Evolutionary conservation across 2,888 invertebrate species (phyloP).

Genomic region (Seira sanloemensis): DNA sequence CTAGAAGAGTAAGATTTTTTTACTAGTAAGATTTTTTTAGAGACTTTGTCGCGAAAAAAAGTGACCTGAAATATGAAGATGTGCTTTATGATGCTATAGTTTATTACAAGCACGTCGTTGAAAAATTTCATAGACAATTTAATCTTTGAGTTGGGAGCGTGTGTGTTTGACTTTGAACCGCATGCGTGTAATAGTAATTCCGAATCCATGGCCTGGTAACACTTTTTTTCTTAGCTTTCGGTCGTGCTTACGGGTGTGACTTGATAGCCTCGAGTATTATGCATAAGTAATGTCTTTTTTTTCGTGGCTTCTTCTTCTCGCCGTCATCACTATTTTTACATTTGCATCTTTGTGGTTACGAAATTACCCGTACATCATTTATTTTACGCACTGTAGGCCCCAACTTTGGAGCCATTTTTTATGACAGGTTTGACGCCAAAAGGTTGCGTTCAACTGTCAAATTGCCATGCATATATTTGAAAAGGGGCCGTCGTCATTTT

Average conservation of each 20-base stretch:
- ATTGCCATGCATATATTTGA: background rate
- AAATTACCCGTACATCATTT: background rate
- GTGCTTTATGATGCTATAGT: background rate
- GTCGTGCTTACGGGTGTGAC: conserved; percentile 4
- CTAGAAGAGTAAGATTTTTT: background rate
- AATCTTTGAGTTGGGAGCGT: background rate
- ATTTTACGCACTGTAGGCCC: background rate
- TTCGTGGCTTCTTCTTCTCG: background rate
- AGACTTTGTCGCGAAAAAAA: conserved; percentile 4
- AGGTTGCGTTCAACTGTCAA: too few relatives aligned
- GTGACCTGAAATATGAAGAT: too few relatives aligned
- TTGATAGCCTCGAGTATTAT: background rate
- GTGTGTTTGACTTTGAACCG: background rate
- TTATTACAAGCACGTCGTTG: background rate
- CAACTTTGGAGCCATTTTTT: background rate
- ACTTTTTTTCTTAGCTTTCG: too few relatives aligned
- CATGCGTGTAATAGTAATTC: background rate
- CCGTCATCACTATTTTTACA: conserved; percentile 4
- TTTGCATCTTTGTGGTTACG: background rate
- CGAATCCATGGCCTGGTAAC: background rate
- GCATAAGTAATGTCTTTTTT: background rate
- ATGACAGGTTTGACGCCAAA: background rate
- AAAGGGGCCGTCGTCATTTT: background rate
- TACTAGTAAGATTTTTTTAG: background rate
- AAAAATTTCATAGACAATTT: conserved; percentile 4